Evolutionary conservation across 2,113 vertebrate species (phyloP), one percentile per base, ranked within the genome.

Genomic region (Aphyosemion australe): DNA sequence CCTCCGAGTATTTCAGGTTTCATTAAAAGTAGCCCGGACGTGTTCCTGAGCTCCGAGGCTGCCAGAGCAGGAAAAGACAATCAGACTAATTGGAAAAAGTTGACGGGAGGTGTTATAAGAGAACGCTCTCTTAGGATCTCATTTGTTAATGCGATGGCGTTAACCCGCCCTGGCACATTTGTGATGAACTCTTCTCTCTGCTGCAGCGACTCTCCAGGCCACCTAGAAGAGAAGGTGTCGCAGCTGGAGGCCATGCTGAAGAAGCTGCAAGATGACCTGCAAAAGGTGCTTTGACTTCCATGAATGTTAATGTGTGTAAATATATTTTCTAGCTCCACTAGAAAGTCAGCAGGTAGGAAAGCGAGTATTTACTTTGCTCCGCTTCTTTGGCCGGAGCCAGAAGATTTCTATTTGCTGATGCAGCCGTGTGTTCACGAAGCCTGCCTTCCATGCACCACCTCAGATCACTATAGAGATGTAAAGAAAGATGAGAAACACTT

Each of bases 201-300:
- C 79, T 84, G 74, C 86, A 93, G 91, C 80, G 88, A 92, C 82
- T 92, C 91, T 78, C 89, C 91, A 1, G 82, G 91, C 65, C 92
- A 90, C 90, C 88, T 95, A 21, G 95, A 94, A 1, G 95, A 96
- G 78, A 96, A 96, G 85, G 95, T 97, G 18, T 94, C 92, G 15
- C 94, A 95, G 82, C 92, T 97, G 87, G 95, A 97, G 85, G 75
- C 84, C 74, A 94, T 94, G 90, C 91, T 97, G 79, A 94, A 94
- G 88, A 93, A 90, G 61, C 92, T 97, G 57, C 94, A 96, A 88
- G 94, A 95, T 34, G 95, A 96, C 82, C 92, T 96, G 74, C 93
- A 94, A 90, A 94, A 94, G 95, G 95, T 96, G 91, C 90, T 87
- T 80, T 78, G 66, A 80, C 68, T 67, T 70, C 71, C 60, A 71